Conservation (phyloP, 2,888 invertebrate genomes). For the Cactoblastis cactorum region DNA sequence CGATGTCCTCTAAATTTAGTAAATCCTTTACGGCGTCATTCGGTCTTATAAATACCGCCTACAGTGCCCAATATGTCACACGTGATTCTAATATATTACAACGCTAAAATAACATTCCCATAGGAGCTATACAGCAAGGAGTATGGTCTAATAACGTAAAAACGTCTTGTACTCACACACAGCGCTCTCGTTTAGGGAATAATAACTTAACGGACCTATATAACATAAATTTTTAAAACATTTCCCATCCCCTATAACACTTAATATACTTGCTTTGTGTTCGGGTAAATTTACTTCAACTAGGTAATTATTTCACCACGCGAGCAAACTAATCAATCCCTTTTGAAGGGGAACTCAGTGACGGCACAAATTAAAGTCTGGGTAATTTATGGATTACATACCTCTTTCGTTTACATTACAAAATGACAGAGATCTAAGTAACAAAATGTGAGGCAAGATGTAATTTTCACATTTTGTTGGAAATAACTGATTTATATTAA, state of each 20-base stretch:
- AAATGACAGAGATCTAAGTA: too few species aligned
- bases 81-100: too few species aligned
- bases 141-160: slow-evolving; percentile 1
- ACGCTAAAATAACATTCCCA: background rate
- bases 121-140: background rate
- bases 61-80: too few species aligned
- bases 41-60: too few species aligned
- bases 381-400: background rate
- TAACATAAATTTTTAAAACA: background rate
- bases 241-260: background rate
- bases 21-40: too few species aligned
- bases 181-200: background rate
- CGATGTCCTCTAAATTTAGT: too few species aligned
- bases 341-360: background rate
- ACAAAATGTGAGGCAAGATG: too few species aligned
- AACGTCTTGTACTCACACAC: background rate
- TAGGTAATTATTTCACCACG: slow-evolving; percentile 11
- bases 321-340: slow-evolving; percentile 4
- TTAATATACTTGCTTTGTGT: background rate
- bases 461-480: too few species aligned
- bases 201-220: background rate
- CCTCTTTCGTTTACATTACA: background rate
- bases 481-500: too few species aligned
- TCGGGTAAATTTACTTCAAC: slow-evolving; percentile 8
- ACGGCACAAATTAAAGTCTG: background rate